A percentile compares a stretch with the other conserved stretches of the same genome.
phyloP scores from a whole-genome alignment of 2,113 vertebrate species.

The Semnornis frantzii region DNA sequence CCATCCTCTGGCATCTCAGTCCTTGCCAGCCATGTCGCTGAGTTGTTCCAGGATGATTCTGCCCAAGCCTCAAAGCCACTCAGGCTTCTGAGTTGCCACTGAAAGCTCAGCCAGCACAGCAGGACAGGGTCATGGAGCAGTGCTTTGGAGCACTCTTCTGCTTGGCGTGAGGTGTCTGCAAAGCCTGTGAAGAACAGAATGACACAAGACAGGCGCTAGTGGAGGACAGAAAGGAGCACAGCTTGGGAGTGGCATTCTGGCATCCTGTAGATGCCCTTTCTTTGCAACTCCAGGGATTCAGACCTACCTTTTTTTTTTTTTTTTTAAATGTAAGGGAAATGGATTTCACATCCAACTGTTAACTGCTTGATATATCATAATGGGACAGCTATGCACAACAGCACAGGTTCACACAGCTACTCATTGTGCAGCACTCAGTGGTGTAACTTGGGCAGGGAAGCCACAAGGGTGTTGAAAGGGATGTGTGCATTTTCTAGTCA shows the following conservation, averaged over 20 bases:
- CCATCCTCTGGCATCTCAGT: neutral
- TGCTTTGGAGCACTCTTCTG: neutral
- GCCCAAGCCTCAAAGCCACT: neutral
- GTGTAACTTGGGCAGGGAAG: neutral
- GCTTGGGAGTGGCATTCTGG: neutral
- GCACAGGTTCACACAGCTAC: neutral
- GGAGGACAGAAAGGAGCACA: neutral
- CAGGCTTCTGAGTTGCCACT: neutral
- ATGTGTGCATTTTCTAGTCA: neutral
- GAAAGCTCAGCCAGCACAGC: neutral
- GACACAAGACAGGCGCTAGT: neutral
- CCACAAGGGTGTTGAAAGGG: neutral
- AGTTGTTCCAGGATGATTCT: neutral
- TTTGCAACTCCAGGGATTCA: neutral
- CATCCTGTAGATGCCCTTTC: neutral
- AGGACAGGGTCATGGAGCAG: neutral
- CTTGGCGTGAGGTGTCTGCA: neutral
- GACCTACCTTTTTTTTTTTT: neutral
- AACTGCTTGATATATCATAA: neutral
- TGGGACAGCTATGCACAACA: neutral
- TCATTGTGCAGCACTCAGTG: neutral
- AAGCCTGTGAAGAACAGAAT: neutral
- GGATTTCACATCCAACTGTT: neutral
- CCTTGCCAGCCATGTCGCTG: accelerated
- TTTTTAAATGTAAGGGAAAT: neutral